Percentiles rank a stretch among this genome's conserved stretches.
Conservation (phyloP, 1,140 invertebrate species). For the Drosophila varians region DNA sequence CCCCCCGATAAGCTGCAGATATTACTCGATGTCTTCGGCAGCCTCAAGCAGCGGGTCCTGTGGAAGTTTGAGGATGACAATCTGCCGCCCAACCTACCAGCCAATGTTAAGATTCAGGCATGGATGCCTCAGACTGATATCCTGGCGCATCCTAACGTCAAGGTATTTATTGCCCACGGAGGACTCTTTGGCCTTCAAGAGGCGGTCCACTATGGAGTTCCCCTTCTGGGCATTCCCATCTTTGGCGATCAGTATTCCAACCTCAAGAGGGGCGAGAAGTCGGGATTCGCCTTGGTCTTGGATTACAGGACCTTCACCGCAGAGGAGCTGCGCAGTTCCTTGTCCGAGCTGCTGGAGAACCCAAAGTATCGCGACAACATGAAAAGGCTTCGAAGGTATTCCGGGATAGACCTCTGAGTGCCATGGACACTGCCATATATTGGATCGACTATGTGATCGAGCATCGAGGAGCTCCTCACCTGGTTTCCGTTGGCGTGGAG, state of each 20-base stretch:
- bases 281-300: constrained; percentile 53
- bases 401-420: constrained; percentile 84
- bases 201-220: constrained; percentile 86
- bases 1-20: constrained; percentile 81
- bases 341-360: constrained; percentile 84
- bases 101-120: constrained; percentile 86
- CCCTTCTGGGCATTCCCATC: constrained; percentile 87
- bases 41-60: constrained; percentile 85
- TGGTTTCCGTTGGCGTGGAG: constrained; percentile 85
- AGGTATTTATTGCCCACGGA: constrained; percentile 87
- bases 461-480: constrained; percentile 85
- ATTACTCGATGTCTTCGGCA: constrained; percentile 85
- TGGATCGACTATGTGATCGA: constrained; percentile 87
- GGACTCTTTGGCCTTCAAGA: constrained; percentile 86
- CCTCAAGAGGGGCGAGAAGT: constrained; percentile 40
- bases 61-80: constrained; percentile 87
- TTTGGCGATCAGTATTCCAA: constrained; percentile 85
- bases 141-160: constrained; percentile 86
- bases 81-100: constrained; percentile 83
- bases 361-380: constrained; percentile 82
- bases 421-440: constrained; percentile 85
- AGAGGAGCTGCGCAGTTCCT: constrained; percentile 71
- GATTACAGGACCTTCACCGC: constrained; percentile 69
- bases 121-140: constrained; percentile 88
- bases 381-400: constrained; percentile 83